phyloP scores from a whole-genome alignment of 2,888 invertebrate species.

The Ctenicera cuprea region DNA sequence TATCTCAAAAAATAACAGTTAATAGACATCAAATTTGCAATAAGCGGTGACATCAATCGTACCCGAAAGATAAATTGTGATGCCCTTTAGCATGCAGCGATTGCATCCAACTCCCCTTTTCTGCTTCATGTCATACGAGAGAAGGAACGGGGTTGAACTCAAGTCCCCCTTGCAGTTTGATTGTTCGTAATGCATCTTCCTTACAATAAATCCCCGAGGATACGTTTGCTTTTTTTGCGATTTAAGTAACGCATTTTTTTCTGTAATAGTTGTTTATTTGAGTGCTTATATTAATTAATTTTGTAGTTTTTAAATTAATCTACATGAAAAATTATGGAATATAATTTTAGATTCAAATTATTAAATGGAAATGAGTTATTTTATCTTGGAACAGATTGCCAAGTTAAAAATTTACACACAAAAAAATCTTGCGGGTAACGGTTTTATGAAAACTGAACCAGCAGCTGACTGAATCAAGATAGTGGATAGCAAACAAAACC shows the following conservation, averaged over 20 bases:
- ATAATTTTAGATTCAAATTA: too few species aligned
- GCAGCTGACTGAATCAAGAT: too few species aligned
- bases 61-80: background rate
- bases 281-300: background rate
- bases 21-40: too few species aligned
- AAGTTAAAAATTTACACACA: too few species aligned
- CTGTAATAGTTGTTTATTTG: background rate
- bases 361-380: too few species aligned
- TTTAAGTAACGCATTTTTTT: background rate
- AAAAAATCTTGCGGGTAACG: too few species aligned
- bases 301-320: too few species aligned
- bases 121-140: conserved; percentile 3
- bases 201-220: background rate
- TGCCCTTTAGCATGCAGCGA: conserved; percentile 15
- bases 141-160: conserved; percentile 5
- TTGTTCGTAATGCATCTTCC: conserved; percentile 12
- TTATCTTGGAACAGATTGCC: too few species aligned
- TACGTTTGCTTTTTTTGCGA: background rate
- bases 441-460: too few species aligned
- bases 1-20: too few species aligned
- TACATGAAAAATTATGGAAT: too few species aligned
- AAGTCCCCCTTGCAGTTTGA: conserved; percentile 2
- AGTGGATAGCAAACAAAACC: too few species aligned
- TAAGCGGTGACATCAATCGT: background rate
- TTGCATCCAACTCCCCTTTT: background rate